Base-by-base conservation (phyloP, 2,888 invertebrate species). In the Willowsia nigromaculata region DNA sequence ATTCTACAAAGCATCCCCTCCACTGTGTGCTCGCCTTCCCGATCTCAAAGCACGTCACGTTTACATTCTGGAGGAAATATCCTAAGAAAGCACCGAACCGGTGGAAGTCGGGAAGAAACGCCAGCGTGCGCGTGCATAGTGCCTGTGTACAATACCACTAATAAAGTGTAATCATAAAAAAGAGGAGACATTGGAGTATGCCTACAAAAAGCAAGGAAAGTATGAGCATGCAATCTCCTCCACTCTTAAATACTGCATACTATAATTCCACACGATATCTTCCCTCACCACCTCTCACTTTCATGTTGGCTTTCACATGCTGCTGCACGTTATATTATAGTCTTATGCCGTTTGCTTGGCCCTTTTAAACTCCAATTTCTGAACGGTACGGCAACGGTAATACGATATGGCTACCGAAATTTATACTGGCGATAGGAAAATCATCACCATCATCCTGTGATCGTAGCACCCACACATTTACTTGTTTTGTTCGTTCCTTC, bases 21-120 rank as follows among this genome's bases (percentile, higher is more conserved):
- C n/a, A n/a, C n/a, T n/a, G n/a, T 18, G 18, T 37, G n/a, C n/a
- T n/a, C 53, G 0, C 2, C 6, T 27, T 25, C 18, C 1, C 37
- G 47, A 2, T 33, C 59, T 37, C 22, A 18, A 43, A 59, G n/a
- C 62, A 5, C 62, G 81, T 81, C 81, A 81, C 62, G 81, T 81
- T 62, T 43, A 27, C 27, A 50, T 37, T 18, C 84, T 84, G 87
- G 80, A 88, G 76, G 88, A 88, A 88, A 89, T 37, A 30, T 78
- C 37, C 88, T 89, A 78, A 84, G 74, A 84, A 83, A 83, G 53
- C 76, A 25, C 88, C 83, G 83, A 83, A 84, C 84, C 88, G 88
- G 88, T 84, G 62, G 84, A 89, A 89, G 84, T 89, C 88, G 88
- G 88, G 71, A 81, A 13, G 78, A 62, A 71, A 71, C 88, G 88